Percentiles rank a stretch among this genome's conserved stretches.
Conservation (phyloP, 2,888 invertebrate species). For the Aphidius colemani region DNA sequence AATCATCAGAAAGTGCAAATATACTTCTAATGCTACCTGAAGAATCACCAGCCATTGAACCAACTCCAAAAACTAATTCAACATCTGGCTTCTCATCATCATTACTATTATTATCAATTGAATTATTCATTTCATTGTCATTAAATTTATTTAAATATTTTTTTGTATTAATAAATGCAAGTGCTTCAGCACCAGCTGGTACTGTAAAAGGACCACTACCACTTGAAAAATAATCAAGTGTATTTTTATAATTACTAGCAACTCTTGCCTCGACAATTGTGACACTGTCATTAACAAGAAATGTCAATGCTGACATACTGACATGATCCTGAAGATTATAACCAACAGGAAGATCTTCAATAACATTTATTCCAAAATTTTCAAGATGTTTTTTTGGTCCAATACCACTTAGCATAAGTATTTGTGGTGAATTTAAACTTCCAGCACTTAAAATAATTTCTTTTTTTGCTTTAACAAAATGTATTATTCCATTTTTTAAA, state of each 20-base stretch:
- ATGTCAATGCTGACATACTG: conserved; percentile 73
- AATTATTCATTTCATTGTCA: neutral
- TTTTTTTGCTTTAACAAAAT: conserved; percentile 66
- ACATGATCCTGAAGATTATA: conserved; percentile 83
- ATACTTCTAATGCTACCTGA: conserved; percentile 70
- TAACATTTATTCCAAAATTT: conserved; percentile 66
- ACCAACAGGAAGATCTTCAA: conserved; percentile 76
- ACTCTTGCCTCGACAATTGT: conserved; percentile 69
- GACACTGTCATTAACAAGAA: conserved; percentile 72
- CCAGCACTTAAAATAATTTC: conserved; percentile 84
- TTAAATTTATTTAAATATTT: neutral
- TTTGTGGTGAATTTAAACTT: conserved; percentile 81
- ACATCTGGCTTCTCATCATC: conserved; percentile 66
- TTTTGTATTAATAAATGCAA: conserved; percentile 76
- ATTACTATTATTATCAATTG: neutral
- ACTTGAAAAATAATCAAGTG: conserved; percentile 67
- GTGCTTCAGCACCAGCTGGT: conserved; percentile 78
- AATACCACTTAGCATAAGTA: conserved; percentile 84
- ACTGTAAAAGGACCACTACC: conserved; percentile 75
- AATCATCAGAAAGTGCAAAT: conserved; percentile 68
- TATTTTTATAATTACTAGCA: conserved; percentile 62
- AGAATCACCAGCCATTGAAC: conserved; percentile 75
- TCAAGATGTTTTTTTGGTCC: conserved; percentile 70
- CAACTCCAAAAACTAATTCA: conserved; percentile 79
- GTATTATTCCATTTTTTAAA: conserved; percentile 65